Percentiles rank a stretch among this genome's conserved stretches.
Conservation (phyloP, 2,888 invertebrate genomes). For the Rhorus exstirpatorius region DNA sequence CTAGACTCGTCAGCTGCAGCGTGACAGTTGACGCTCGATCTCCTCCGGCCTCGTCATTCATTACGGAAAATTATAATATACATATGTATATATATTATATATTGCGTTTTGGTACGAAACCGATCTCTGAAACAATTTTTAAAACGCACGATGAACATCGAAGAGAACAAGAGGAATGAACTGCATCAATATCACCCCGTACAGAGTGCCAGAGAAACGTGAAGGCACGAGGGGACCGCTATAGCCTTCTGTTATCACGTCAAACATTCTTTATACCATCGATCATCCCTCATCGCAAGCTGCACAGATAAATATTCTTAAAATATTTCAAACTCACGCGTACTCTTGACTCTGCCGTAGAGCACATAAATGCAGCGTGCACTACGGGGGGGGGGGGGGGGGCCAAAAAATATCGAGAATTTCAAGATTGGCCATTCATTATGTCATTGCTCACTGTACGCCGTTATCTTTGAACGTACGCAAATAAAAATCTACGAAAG, state of each 20-base stretch:
- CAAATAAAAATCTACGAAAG: neutral
- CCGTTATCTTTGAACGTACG: neutral
- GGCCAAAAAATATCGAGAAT: neutral
- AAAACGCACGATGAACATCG: neutral
- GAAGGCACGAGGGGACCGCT: constrained; percentile 1
- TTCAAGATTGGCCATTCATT: neutral
- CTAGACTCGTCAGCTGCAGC: constrained; percentile 49
- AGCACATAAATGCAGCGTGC: too few relatives aligned
- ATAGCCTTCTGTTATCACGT: constrained; percentile 21
- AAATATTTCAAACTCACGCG: constrained; percentile 20
- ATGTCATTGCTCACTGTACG: constrained; percentile 11
- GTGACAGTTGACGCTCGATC: constrained; percentile 41
- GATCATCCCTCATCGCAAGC: constrained; percentile 22
- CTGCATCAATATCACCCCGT: constrained; percentile 25
- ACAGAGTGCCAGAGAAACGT: constrained; percentile 3
- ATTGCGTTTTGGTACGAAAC: neutral
- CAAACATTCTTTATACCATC: constrained; percentile 28
- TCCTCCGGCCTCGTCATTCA: constrained; percentile 53
- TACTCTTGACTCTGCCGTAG: too few relatives aligned
- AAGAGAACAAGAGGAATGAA: constrained; percentile 50
- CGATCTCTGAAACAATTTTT: neutral
- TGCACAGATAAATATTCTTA: constrained; percentile 36
- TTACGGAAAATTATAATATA: constrained; percentile 58
- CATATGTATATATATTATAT: neutral
- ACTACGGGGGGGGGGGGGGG: too few relatives aligned